Base-by-base conservation (phyloP, 2,797 vertebrate genomes). In the Rhinogobio ventralis region DNA sequence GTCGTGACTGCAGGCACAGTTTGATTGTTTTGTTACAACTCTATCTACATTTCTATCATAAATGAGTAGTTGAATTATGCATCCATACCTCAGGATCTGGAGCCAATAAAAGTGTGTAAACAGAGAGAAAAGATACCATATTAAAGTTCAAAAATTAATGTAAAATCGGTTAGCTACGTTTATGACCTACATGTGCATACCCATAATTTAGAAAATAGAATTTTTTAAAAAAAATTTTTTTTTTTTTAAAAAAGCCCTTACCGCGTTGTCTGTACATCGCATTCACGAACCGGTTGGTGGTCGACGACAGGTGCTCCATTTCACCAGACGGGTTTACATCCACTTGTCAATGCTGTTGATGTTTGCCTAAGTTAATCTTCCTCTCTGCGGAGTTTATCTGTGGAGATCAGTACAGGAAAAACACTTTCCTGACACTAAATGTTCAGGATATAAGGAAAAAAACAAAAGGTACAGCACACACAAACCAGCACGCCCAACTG, bases 21-120 rank as follows among this genome's bases (percentile, higher is more conserved):
- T 66, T 20, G 13, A 33, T 80, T 33, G 60, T 79, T 79, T 67
- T 14, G 60, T 57, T 88, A 90, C 53, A 88, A 66, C 85, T 82
- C 19, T 45, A 60, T 15, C 36, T 71, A 62, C 77, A 89, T 17
- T n/a, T 80, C 17, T 28, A 19, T 49, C 39, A 20, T 49, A 68
- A 83, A 51, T 5, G 5, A n/a, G 25, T 46, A 68, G 19, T n/a
- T 42, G 2, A 45, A 55, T 23, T 60, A 33, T 53, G 23, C 5
- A 76, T 46, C 14, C 72, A 66, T 95, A 95, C 94, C 94, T 95
- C 90, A 28, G 90, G 90, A 87, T 92, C 93, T 89, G 91, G 87
- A 55, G 91, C 84, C 62, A 88, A 76, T 85, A 86, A 85, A 88
- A 87, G 87, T 87, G 86, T 89, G 87, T 46, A 39, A 79, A 74